These are phyloP conservation scores for Cebuella pygmaea DNA, from an alignment of 2,797 vertebrate species.

Conservation along the genomic window DNA sequence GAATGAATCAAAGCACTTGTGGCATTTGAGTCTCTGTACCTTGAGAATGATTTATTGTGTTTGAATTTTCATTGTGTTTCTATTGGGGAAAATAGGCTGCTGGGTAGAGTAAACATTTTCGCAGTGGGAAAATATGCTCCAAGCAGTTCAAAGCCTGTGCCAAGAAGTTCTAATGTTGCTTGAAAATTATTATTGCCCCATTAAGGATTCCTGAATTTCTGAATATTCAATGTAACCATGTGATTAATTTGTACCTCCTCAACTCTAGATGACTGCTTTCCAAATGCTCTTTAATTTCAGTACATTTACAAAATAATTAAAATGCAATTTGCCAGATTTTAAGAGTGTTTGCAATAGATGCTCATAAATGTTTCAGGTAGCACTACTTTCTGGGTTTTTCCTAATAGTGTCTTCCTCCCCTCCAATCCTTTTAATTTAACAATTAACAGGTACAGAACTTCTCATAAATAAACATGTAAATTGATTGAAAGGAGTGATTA, in stretches of 20 bases:
- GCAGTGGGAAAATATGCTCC: not conserved
- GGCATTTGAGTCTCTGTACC: constrained; percentile 72
- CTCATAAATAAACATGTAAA: constrained; percentile 72
- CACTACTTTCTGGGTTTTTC: constrained; percentile 49
- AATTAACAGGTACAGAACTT: constrained; percentile 56
- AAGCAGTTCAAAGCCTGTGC: constrained; percentile 54
- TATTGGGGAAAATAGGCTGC: constrained; percentile 54
- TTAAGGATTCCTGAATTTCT: constrained; percentile 69
- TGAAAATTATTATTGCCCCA: constrained; percentile 70
- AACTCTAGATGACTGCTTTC: constrained; percentile 70
- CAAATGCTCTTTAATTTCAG: constrained; percentile 75
- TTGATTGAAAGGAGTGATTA: constrained; percentile 69
- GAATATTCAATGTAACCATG: constrained; percentile 68
- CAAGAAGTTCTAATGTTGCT: constrained; percentile 58
- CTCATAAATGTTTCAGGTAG: constrained; percentile 74
- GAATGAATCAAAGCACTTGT: constrained; percentile 76
- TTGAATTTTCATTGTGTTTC: constrained; percentile 73
- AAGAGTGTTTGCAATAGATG: constrained; percentile 62
- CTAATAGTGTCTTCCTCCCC: constrained; percentile 51
- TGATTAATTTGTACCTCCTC: constrained; percentile 71
- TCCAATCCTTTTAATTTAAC: constrained; percentile 67
- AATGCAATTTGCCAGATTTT: constrained; percentile 70
- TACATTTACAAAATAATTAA: constrained; percentile 78
- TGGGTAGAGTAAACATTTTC: constrained; percentile 66
- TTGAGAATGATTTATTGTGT: constrained; percentile 75